phyloP scores from a whole-genome alignment of 2,113 vertebrate genomes.

The Nycticryphes semicollaris region DNA sequence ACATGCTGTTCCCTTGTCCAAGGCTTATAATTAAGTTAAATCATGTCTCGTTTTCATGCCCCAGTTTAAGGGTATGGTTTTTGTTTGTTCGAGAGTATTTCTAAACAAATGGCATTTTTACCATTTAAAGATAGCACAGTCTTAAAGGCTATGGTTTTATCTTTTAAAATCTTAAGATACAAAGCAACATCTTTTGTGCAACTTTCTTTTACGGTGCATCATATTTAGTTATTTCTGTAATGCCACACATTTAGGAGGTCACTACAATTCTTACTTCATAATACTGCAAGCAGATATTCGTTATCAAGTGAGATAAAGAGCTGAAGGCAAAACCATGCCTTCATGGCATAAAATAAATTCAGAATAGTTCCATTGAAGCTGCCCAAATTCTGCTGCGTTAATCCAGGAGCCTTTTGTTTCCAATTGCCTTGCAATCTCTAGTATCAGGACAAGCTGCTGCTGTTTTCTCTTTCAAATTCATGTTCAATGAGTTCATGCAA shows the following conservation, averaged over 20 bases:
- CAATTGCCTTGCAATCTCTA: neutral
- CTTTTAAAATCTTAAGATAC: neutral
- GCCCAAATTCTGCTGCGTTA: neutral
- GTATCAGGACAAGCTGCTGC: neutral
- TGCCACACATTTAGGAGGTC: neutral
- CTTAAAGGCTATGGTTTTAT: neutral
- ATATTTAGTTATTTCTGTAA: neutral
- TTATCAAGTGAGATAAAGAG: neutral
- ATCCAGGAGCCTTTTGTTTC: conserved; percentile 6
- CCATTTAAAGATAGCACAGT: neutral
- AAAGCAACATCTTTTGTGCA: neutral
- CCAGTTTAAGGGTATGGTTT: neutral
- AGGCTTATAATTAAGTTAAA: conserved; percentile 63
- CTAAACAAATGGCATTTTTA: neutral
- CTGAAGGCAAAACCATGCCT: neutral
- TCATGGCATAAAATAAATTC: neutral
- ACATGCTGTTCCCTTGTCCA: conserved; percentile 31
- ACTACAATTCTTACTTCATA: neutral
- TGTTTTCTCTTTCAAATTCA: neutral
- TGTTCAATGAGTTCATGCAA: neutral
- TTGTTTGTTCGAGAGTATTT: conserved; percentile 32
- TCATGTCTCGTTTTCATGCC: conserved; percentile 42
- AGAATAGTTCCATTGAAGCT: neutral
- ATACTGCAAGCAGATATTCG: neutral
- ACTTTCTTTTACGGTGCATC: neutral